A percentile compares a stretch with the other conserved stretches of the same genome.
phyloP scores from a whole-genome alignment of 2,888 invertebrate genomes.

The Nowickia ferox region DNA sequence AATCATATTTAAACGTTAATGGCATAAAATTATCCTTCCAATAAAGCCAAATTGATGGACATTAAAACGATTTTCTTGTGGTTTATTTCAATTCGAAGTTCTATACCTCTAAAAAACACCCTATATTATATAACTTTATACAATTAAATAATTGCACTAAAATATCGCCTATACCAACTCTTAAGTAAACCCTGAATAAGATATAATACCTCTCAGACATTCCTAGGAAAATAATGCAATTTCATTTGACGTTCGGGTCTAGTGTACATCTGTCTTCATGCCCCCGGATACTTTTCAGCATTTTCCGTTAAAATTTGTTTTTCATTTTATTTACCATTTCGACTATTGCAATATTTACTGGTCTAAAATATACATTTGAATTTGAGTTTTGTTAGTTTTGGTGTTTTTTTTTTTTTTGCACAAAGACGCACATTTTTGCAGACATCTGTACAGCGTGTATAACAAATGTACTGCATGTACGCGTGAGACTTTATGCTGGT shows the following conservation, averaged over 20 bases:
- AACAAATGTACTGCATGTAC: conserved; percentile 69
- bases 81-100: no score
- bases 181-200: no score
- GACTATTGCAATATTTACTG: conserved; percentile 53
- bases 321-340: conserved; percentile 29
- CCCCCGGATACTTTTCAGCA: conserved; percentile 25
- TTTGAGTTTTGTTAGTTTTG: conserved; percentile 6
- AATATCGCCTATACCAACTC: no score
- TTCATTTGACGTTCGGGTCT: neutral
- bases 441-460: conserved; percentile 1
- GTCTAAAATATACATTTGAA: conserved; percentile 31
- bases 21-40: no score
- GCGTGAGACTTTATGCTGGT: conserved; percentile 58
- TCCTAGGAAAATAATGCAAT: no score
- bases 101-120: no score
- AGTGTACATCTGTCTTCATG: neutral
- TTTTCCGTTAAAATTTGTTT: conserved; percentile 55
- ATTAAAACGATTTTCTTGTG: no score
- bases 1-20: no score
- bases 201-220: no score
- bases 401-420: conserved; percentile 34
- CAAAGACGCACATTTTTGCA: conserved; percentile 10
- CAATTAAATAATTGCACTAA: no score
- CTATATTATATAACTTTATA: no score
- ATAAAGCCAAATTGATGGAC: no score